Evolutionary conservation across 2,113 vertebrate genomes (phyloP), one percentile per base, ranked within the genome.

Genomic region (Camelus bactrianus): DNA sequence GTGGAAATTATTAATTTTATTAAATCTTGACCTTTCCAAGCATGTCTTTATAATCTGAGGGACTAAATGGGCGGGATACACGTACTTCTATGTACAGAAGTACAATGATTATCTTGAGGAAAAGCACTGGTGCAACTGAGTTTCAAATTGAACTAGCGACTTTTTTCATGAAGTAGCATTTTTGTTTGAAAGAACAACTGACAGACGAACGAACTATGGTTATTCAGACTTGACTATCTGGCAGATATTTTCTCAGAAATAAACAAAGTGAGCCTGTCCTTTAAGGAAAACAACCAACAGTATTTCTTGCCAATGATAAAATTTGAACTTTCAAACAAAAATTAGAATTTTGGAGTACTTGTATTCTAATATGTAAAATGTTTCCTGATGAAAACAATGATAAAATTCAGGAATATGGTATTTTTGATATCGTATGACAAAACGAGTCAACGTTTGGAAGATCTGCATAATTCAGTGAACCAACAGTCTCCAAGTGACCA

Each of bases 241-340:
- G n/a, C 52, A 97, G 54, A 72, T 48, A 79, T 95, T 92, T 93
- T 89, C 89, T 95, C 26, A 73, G 67, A 96, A 94, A 96, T 96
- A 85, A 96, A 96, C 46, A 97, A 93, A 86, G n/a, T 2, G 72
- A 92, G 46, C 20, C 30, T 93, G n/a, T 91, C 38, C 70, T 88
- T 96, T 35, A 86, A 92, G 64, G 10, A 87, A 94, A 94, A 82
- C 58, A 94, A 93, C 30, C 42, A 85, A 91, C 30, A 52, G 38
- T 60, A 75, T 73, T 91, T 97, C 73, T 83, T 89, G 35, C n/a
- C 48, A 89, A 79, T 50, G 80, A 70, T 82, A 90, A 84, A 87
- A 80, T 89, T 48, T 90, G 72, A 94, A 58, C 15, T 89, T 92
- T n/a, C 3, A 60, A 69, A 77, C 26, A 87, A 93, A 93, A 95